Base-by-base conservation (phyloP, 1,140 invertebrate genomes). In the Asbolus verrucosus region DNA sequence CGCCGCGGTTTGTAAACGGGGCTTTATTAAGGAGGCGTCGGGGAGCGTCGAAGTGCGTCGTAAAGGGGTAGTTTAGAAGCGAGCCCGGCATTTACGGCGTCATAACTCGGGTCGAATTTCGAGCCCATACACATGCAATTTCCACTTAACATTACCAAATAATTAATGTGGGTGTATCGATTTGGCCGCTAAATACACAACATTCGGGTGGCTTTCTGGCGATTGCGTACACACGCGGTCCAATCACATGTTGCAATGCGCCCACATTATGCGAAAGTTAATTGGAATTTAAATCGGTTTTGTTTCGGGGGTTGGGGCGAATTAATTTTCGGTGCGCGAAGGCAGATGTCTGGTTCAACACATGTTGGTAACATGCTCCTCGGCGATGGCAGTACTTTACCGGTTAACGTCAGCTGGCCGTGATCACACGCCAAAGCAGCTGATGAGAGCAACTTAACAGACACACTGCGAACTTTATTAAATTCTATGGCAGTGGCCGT, bases 61-160 rank as follows among this genome's bases (percentile, higher is more conserved):
- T 18, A 21, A 46, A 4, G 41, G 14, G 27, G 27, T 30, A 30
- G 27, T 30, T 30, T 30, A 30, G 27, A 8, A n/a, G 1, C 41
- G 18, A 46, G 21, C 15, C 21, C 16, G 16, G 16, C 41, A 18
- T 46, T 46, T 46, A 46, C 8, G 41, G 18, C 41, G 41, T 18
- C 41, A 6, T 46, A 46, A 46, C 41, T 16, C 4, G 11, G 14
- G n/a, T 8, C 39, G 39, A 41, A 41, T 41, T 30, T 41, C 39
- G 14, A 8, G 41, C 16, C 41, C 41, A 46, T 16, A 46, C 41
- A 19, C 41, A 18, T 46, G 41, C 41, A 46, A 46, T 46, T 46
- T 46, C 41, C 41, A 46, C 41, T 46, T 46, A 46, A 46, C 41
- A 46, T 46, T 46, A 46, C 18, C 41, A 18, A 46, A 46, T 46